A percentile compares a stretch with the other conserved stretches of the same genome.
These are phyloP conservation scores for Malurus splendens DNA, from an alignment of 2,797 vertebrate genomes.

Conservation along the genomic window DNA sequence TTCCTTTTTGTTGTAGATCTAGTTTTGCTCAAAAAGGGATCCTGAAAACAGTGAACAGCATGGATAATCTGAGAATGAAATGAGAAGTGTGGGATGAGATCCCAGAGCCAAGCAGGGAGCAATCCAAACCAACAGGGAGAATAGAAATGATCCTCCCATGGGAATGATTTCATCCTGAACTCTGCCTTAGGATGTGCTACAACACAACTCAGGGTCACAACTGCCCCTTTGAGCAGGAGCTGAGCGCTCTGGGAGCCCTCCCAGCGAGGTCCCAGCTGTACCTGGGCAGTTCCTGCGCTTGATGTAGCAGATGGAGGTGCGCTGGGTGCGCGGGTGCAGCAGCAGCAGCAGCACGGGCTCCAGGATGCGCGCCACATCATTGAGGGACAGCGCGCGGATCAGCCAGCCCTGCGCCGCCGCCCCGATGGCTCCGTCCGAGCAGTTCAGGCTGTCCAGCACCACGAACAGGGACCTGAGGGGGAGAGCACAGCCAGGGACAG, in stretches of 20 bases:
- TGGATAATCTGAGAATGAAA: neutral
- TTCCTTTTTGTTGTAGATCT: neutral
- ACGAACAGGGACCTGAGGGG: slow-evolving; percentile 88
- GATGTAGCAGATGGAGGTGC: slow-evolving; percentile 83
- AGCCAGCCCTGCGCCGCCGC: slow-evolving; percentile 93
- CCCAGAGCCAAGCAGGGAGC: slow-evolving; percentile 5
- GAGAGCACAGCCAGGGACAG: neutral
- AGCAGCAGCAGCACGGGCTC: slow-evolving; percentile 90
- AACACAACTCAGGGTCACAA: neutral
- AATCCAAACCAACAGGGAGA: neutral
- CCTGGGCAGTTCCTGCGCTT: slow-evolving; percentile 80
- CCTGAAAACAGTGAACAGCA: neutral
- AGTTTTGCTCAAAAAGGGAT: neutral
- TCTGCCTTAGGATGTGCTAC: neutral
- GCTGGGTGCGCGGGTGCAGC: slow-evolving; percentile 90
- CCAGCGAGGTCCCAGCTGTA: slow-evolving; percentile 47
- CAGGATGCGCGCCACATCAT: slow-evolving; percentile 88
- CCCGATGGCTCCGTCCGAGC: slow-evolving; percentile 85
- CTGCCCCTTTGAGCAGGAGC: neutral
- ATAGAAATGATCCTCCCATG: neutral
- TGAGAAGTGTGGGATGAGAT: neutral
- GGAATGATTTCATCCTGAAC: neutral
- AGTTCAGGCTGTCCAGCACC: slow-evolving; percentile 90
- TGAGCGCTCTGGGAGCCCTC: neutral
- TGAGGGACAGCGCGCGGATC: slow-evolving; percentile 86